These are phyloP conservation scores for Ricordea florida DNA, from an alignment of 92 coral and sea anemone species.

Conservation along the genomic window DNA sequence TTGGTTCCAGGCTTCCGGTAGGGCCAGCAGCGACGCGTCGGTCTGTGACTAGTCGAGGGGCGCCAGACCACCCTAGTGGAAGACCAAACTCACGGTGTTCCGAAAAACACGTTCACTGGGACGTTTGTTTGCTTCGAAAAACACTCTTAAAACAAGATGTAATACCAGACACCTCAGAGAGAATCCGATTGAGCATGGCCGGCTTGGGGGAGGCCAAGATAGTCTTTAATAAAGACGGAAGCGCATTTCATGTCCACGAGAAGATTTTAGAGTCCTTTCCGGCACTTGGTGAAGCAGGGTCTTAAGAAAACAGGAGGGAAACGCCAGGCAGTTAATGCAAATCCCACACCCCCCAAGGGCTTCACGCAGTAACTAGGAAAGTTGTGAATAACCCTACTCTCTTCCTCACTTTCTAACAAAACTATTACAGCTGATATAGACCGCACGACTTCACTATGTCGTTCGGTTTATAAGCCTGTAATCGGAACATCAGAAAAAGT, in stretches of 20 bases:
- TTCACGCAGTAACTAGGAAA: constrained; percentile 26
- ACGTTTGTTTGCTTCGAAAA: constrained; percentile 14
- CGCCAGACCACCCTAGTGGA: neutral
- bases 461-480: too few relatives aligned
- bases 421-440: too few relatives aligned
- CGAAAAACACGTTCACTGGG: constrained; percentile 8
- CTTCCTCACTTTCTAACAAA: too few relatives aligned
- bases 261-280: constrained; percentile 50
- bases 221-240: constrained; percentile 27
- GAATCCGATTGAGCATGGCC: constrained; percentile 26
- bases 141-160: constrained; percentile 16
- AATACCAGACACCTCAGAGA: constrained; percentile 25
- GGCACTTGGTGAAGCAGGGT: constrained; percentile 34
- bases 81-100: neutral
- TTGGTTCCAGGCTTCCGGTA: constrained; percentile 24
- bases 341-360: constrained; percentile 41
- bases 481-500: too few relatives aligned
- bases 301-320: constrained; percentile 24
- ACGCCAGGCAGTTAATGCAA: constrained; percentile 35
- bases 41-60: neutral
- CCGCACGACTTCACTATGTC: too few relatives aligned
- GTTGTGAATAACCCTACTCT: too few relatives aligned
- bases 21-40: neutral
- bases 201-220: constrained; percentile 44
- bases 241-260: constrained; percentile 34